phyloP scores from a whole-genome alignment of 2,797 vertebrate genomes.

The Valencia hispanica region DNA sequence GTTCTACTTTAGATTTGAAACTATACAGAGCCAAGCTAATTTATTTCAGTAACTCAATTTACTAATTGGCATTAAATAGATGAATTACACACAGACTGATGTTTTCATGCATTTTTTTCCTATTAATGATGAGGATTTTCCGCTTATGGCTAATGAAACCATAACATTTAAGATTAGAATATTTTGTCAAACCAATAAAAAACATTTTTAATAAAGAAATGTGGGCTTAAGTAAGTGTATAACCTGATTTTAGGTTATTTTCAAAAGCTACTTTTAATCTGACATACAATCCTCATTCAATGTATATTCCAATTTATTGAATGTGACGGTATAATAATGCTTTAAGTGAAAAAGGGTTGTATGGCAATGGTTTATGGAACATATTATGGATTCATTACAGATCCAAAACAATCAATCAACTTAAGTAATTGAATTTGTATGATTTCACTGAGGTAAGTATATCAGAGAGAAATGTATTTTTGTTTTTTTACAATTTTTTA shows the following conservation, averaged over 20 bases:
- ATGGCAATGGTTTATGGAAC: background rate
- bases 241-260: background rate
- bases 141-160: background rate
- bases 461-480: background rate
- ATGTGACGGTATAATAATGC: background rate
- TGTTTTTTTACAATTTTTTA: background rate
- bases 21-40: background rate
- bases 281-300: background rate
- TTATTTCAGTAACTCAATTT: background rate
- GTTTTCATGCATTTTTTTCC: background rate
- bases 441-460: background rate
- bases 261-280: background rate
- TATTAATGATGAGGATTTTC: background rate
- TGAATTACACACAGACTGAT: background rate
- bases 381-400: background rate
- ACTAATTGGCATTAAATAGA: background rate
- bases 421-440: background rate
- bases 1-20: background rate
- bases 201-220: background rate
- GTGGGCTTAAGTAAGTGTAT: background rate
- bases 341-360: background rate
- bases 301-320: background rate
- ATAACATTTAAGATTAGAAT: background rate
- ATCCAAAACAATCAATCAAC: background rate
- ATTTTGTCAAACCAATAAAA: background rate